A percentile compares a stretch with the other conserved stretches of the same genome.
These are phyloP conservation scores for Agriopis leucophaearia DNA, from an alignment of 2,888 invertebrate species.

Conservation along the genomic window DNA sequence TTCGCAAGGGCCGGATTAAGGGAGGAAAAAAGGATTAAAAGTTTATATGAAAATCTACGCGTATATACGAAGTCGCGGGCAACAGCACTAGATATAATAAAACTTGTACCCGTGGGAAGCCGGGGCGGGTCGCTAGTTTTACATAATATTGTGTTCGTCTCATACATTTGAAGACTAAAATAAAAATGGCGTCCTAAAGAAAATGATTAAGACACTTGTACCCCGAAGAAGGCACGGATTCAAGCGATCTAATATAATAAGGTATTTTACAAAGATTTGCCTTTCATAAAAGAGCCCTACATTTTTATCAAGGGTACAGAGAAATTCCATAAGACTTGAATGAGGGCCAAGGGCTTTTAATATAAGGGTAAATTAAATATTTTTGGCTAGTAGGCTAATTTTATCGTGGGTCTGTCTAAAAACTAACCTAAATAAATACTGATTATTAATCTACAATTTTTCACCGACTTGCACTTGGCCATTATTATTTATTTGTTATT, in stretches of 20 bases:
- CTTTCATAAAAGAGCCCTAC: slow-evolving; percentile 10
- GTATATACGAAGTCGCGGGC: too few relatives aligned
- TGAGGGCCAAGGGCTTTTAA: slow-evolving; percentile 1
- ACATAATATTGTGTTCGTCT: too few relatives aligned
- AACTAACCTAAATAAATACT: not conserved
- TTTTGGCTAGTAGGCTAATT: not conserved
- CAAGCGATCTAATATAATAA: slow-evolving; percentile 21
- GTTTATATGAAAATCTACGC: too few relatives aligned
- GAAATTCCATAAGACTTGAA: slow-evolving; percentile 6
- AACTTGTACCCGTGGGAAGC: too few relatives aligned
- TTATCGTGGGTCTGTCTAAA: not conserved
- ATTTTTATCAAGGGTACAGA: slow-evolving; percentile 8
- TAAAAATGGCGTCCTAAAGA: not conserved
- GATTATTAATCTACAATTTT: too few relatives aligned
- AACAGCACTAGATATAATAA: too few relatives aligned
- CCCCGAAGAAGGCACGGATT: slow-evolving; percentile 14
- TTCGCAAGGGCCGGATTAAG: too few relatives aligned
- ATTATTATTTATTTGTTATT: too few relatives aligned
- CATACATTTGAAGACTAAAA: not conserved
- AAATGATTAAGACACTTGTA: slow-evolving; percentile 20
- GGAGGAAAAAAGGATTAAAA: too few relatives aligned
- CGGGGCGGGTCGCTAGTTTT: too few relatives aligned
- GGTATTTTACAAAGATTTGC: slow-evolving; percentile 22
- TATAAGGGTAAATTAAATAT: slow-evolving; percentile 5
- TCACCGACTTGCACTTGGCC: too few relatives aligned